Percentiles rank a stretch among this genome's conserved stretches.
phyloP scores from a whole-genome alignment of 2,888 invertebrate genomes.

The Melieria picta region DNA sequence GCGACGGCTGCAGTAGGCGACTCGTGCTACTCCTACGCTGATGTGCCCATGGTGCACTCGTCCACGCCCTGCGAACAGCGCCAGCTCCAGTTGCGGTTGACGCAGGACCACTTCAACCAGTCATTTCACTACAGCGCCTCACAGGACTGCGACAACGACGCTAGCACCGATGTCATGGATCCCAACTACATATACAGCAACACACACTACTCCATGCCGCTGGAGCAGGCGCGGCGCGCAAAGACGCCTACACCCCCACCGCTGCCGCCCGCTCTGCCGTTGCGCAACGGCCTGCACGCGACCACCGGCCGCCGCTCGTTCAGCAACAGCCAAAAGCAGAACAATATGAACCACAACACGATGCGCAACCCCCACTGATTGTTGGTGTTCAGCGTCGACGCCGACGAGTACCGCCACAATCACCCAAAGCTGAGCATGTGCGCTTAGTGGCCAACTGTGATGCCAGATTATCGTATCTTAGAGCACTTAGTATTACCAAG shows the following conservation, averaged over 20 bases:
- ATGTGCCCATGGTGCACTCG: constrained; percentile 57
- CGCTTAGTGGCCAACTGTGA: constrained; percentile 61
- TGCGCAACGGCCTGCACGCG: constrained; percentile 59
- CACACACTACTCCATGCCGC: constrained; percentile 63
- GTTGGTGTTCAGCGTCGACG: constrained; percentile 46
- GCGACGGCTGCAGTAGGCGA: constrained; percentile 54
- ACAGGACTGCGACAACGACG: constrained; percentile 40
- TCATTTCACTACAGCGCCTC: constrained; percentile 46
- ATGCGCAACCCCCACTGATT: constrained; percentile 62
- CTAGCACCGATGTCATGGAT: constrained; percentile 57
- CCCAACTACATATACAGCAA: constrained; percentile 63
- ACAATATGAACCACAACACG: constrained; percentile 46
- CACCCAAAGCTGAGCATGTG: constrained; percentile 58
- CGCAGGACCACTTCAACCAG: constrained; percentile 60
- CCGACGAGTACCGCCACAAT: constrained; percentile 37
- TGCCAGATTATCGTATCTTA: constrained; percentile 42
- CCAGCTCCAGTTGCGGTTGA: constrained; percentile 51
- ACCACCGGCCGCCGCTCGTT: constrained; percentile 45
- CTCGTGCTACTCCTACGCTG: constrained; percentile 60
- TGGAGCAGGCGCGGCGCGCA: constrained; percentile 59
- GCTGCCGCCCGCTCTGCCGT: constrained; percentile 63
- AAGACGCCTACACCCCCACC: constrained; percentile 64
- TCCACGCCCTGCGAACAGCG: constrained; percentile 38
- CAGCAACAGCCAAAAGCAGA: constrained; percentile 34
- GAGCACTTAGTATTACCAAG: too few species aligned